Evolutionary conservation across 2,888 invertebrate species (phyloP).

Genomic region (Liposcelis brunnea): DNA sequence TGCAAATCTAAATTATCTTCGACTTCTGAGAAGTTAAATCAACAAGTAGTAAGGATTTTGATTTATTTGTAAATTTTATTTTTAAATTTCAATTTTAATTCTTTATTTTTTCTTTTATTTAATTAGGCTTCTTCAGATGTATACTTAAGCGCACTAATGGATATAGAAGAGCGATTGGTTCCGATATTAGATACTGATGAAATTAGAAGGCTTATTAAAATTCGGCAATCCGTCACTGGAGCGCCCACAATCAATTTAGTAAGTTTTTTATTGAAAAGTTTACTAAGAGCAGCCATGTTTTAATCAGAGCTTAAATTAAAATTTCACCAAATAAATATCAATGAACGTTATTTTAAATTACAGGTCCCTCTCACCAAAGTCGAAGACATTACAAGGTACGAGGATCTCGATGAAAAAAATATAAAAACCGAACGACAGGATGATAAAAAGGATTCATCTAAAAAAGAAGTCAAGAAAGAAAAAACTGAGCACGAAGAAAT

Average conservation of each 20-base stretch:
- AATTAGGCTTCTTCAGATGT: neutral
- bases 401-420: too few species aligned
- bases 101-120: neutral
- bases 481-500: too few species aligned
- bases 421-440: too few species aligned
- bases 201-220: slow-evolving; percentile 1
- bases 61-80: too few species aligned
- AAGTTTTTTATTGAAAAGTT: neutral
- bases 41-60: too few species aligned
- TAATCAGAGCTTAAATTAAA: neutral
- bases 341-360: neutral
- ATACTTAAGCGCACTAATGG: slow-evolving; percentile 4
- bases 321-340: neutral
- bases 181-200: slow-evolving; percentile 5
- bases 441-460: too few species aligned
- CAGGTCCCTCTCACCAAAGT: slow-evolving; percentile 7
- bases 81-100: too few species aligned
- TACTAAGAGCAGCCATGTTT: neutral
- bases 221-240: neutral
- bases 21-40: too few species aligned
- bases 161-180: slow-evolving; percentile 5
- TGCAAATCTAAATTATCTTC: too few species aligned
- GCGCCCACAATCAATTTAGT: slow-evolving; percentile 5
- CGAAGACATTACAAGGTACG: neutral
- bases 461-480: too few species aligned